Conservation (phyloP, 2,797 vertebrate genomes). For the Apodemus agrarius region DNA sequence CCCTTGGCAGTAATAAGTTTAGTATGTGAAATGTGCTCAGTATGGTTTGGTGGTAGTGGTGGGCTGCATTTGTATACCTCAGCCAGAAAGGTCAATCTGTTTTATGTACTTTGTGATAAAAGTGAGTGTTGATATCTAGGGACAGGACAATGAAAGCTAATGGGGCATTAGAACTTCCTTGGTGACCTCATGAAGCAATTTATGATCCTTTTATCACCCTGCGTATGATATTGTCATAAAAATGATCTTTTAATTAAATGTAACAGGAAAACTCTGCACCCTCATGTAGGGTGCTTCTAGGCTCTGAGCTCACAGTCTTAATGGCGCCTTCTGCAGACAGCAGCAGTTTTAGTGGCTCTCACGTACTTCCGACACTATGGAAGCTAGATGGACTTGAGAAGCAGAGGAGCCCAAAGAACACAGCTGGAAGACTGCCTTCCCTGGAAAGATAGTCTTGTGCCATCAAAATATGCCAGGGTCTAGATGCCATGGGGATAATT, state of each 20-base stretch:
- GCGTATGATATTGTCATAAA: slow-evolving; percentile 67
- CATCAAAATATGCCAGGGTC: not conserved
- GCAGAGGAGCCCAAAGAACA: not conserved
- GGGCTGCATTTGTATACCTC: slow-evolving; percentile 55
- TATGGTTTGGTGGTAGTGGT: slow-evolving; percentile 65
- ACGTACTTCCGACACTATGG: not conserved
- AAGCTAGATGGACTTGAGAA: not conserved
- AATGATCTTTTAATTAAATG: slow-evolving; percentile 80
- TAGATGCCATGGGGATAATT: not conserved
- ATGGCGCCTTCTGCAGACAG: not conserved
- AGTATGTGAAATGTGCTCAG: slow-evolving; percentile 65
- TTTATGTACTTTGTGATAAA: slow-evolving; percentile 80
- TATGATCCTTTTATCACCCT: slow-evolving; percentile 70
- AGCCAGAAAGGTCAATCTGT: slow-evolving; percentile 73
- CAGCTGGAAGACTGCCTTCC: not conserved
- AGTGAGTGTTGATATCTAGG: slow-evolving; percentile 74
- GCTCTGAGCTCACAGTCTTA: slow-evolving; percentile 65
- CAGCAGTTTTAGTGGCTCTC: not conserved
- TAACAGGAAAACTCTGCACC: slow-evolving; percentile 52
- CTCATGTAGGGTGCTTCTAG: slow-evolving; percentile 45
- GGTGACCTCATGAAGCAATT: slow-evolving; percentile 74
- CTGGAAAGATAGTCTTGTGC: not conserved
- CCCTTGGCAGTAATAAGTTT: slow-evolving; percentile 74
- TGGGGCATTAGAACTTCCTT: slow-evolving; percentile 80
- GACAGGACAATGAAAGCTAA: slow-evolving; percentile 79